Evolutionary conservation across 2,797 vertebrate species (phyloP).

Genomic region (Aselliscus stoliczkanus): DNA sequence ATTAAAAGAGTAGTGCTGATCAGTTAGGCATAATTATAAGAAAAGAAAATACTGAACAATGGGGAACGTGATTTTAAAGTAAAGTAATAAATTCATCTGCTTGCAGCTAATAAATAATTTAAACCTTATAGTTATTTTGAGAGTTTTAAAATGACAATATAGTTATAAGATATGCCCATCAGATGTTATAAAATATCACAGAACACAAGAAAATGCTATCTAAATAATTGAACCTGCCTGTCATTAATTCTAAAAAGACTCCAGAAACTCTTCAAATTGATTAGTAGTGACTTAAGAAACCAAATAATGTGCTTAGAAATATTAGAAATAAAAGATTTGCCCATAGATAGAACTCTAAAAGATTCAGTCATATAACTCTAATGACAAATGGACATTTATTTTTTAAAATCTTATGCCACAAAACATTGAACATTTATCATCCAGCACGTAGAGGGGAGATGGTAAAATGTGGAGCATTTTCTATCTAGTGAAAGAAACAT

Average conservation of each 20-base stretch:
- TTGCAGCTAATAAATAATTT: neutral
- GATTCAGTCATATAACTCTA: neutral
- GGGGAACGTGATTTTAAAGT: neutral
- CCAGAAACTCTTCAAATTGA: neutral
- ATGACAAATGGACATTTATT: neutral
- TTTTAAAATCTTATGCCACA: neutral
- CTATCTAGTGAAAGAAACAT: neutral
- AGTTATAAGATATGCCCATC: neutral
- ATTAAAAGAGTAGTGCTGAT: neutral
- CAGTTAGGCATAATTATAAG: neutral
- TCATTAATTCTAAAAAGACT: neutral
- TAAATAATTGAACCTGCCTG: neutral
- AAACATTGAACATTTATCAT: neutral
- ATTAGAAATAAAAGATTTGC: neutral
- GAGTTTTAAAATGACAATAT: neutral
- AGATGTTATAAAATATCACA: neutral
- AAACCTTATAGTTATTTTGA: neutral
- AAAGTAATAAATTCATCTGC: neutral
- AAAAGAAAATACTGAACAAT: neutral
- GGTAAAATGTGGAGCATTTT: neutral
- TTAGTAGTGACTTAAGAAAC: neutral
- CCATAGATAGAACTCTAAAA: neutral
- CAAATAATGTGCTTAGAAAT: neutral
- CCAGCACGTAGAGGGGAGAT: neutral
- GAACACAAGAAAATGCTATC: neutral